Percentiles rank a stretch among this genome's conserved stretches.
Evolutionary conservation across 2,113 vertebrate genomes (phyloP).

Genomic region (Carollia perspicillata): DNA sequence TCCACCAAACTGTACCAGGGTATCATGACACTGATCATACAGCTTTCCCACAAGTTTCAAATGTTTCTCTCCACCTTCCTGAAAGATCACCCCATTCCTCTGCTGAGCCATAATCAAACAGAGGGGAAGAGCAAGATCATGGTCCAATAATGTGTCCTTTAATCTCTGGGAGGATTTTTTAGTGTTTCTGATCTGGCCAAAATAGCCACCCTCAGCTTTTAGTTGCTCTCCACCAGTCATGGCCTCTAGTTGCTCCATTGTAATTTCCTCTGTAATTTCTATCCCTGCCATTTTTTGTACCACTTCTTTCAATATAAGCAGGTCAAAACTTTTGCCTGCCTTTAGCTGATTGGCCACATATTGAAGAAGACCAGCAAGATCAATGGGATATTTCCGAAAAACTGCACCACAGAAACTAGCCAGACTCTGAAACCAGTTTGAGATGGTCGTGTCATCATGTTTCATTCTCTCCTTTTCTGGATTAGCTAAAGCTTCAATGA

Average conservation of each 20-base stretch:
- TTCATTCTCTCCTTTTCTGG: conserved; percentile 99
- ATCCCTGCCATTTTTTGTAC: conserved; percentile 99
- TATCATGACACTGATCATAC: conserved; percentile 99
- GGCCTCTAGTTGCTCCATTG: conserved; percentile 95
- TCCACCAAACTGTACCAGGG: conserved; percentile 96
- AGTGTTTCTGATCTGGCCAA: conserved; percentile 98
- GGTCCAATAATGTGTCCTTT: conserved; percentile 94
- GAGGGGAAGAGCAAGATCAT: conserved; percentile 94
- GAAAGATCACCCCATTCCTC: conserved; percentile 94
- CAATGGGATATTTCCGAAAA: conserved; percentile 98
- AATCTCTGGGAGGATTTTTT: conserved; percentile 98
- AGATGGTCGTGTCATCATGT: conserved; percentile 98
- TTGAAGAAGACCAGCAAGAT: conserved; percentile 96
- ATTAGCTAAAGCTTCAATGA: conserved; percentile 98
- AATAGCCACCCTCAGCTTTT: conserved; percentile 99
- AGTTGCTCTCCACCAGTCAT: conserved; percentile 99
- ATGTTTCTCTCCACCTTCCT: conserved; percentile 98
- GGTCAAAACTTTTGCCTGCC: conserved; percentile 98
- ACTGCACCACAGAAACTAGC: conserved; percentile 97
- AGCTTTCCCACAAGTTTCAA: conserved; percentile 98
- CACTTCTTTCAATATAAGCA: conserved; percentile 98
- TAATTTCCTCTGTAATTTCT: conserved; percentile 99
- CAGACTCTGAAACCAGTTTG: conserved; percentile 97
- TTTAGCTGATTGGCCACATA: conserved; percentile 99
- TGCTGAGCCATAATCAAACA: conserved; percentile 99